A percentile compares a stretch with the other conserved stretches of the same genome.
These are phyloP conservation scores for Oncorhynchus clarkii DNA, from an alignment of 2,113 vertebrate species.

Conservation along the genomic window DNA sequence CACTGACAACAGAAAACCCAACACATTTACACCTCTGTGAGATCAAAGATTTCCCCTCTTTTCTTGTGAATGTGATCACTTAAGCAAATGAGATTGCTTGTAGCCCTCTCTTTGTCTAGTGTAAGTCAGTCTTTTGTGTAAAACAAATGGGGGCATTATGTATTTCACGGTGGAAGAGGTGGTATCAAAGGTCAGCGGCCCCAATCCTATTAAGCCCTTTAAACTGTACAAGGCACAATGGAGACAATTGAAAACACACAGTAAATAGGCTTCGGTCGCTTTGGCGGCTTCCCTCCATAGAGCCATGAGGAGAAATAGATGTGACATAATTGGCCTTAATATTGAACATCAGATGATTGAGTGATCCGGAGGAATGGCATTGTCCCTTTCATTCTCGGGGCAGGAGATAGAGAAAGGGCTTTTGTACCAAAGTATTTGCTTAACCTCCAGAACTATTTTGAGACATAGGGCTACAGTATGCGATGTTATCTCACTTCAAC, in stretches of 20 bases:
- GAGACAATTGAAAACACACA: constrained; percentile 8
- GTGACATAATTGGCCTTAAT: not conserved
- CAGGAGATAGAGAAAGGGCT: not conserved
- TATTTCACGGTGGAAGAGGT: constrained; percentile 30
- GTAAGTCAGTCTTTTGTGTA: constrained; percentile 51
- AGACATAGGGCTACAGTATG: constrained; percentile 1
- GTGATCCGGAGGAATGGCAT: not conserved
- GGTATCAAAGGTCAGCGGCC: constrained; percentile 17
- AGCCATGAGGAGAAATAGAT: constrained; percentile 15
- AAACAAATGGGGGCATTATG: constrained; percentile 64
- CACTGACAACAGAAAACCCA: constrained; percentile 53
- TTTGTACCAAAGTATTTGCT: not conserved
- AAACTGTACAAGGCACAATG: constrained; percentile 30
- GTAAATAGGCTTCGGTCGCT: constrained; percentile 1
- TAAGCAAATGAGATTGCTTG: constrained; percentile 66
- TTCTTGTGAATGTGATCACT: constrained; percentile 70
- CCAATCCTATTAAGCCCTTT: constrained; percentile 10
- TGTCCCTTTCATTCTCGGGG: not conserved
- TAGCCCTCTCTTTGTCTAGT: constrained; percentile 40
- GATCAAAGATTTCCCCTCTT: constrained; percentile 75
- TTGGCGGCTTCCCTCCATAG: not conserved
- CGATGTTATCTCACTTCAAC: not conserved
- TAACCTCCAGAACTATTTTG: not conserved
- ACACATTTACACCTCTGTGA: constrained; percentile 80
- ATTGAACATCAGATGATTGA: not conserved